phyloP scores from a whole-genome alignment of 2,888 invertebrate species.

The Meganola albula region DNA sequence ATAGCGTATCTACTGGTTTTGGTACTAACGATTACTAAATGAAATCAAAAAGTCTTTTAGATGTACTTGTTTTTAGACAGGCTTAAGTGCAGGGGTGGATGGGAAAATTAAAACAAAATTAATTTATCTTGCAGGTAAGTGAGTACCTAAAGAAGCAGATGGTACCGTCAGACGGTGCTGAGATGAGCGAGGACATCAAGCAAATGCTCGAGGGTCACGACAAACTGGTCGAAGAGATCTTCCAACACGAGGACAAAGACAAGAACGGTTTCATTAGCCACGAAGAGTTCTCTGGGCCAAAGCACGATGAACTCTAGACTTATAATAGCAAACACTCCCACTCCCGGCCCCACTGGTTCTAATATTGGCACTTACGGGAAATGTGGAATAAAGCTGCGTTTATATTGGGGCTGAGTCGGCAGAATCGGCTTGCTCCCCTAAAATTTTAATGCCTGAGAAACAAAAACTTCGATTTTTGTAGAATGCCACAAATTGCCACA shows the following conservation, averaged over 20 bases:
- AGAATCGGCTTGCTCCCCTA: too few relatives aligned
- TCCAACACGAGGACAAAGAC: constrained; percentile 98
- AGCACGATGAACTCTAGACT: constrained; percentile 95
- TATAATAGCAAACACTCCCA: constrained; percentile 15
- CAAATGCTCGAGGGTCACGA: constrained; percentile 93
- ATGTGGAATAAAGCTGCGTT: too few relatives aligned
- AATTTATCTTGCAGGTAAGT: constrained; percentile 83
- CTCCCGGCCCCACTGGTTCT: constrained; percentile 11
- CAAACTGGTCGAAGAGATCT: constrained; percentile 96
- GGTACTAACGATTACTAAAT: too few relatives aligned
- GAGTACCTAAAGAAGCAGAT: constrained; percentile 95
- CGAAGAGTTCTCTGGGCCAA: constrained; percentile 97
- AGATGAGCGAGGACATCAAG: constrained; percentile 85
- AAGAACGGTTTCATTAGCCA: constrained; percentile 97
- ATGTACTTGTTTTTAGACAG: too few relatives aligned
- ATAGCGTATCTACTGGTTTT: too few relatives aligned
- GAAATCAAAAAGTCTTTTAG: too few relatives aligned
- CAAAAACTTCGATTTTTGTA: too few relatives aligned
- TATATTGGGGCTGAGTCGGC: too few relatives aligned
- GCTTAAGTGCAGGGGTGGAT: too few relatives aligned
- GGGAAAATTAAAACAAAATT: too few relatives aligned
- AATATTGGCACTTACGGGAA: constrained; percentile 12
- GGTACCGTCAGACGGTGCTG: constrained; percentile 87
- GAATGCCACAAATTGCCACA: too few relatives aligned
- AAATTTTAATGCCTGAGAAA: too few relatives aligned